Base-by-base conservation (phyloP, 2,797 vertebrate species). In the Silurus lanzhouensis region DNA sequence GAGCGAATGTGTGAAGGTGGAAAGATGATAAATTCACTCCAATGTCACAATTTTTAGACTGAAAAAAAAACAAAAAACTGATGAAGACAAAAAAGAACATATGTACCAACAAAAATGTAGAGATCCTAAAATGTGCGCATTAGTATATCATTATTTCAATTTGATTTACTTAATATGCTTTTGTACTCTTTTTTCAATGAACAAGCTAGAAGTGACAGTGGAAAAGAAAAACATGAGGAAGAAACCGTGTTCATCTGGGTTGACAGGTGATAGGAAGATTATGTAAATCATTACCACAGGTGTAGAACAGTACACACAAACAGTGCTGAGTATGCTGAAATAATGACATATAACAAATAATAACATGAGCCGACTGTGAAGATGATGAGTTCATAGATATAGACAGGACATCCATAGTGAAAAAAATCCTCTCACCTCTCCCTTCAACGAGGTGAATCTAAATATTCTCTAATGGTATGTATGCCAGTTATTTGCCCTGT, bases 21-120 rank as follows among this genome's bases (percentile, higher is more conserved):
- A 38, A 58, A 10, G 57, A 61, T 61, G 57, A 78, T 78, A 78
- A 78, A 78, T 78, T 78, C 31, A 60, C 27, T 22, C 52, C 48
- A 27, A 31, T 27, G 52, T 76, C 48, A 75, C n/a, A 25, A 20
- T 31, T 76, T 57, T 58, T 31, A 76, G 25, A 77, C 5, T 38
- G 8, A 57, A 20, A 58, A 38, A 20, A 4, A 4, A 13, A 38
- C 13, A 4, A 4, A 13, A 31, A 77, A 19, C 38, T 38, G 48
- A 55, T 15, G 1, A 15, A 9, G 52, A 44, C 1, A 5, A 27
- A 55, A 74, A 48, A 4, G 4, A 5, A 0, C 4, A 17, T 76
- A 27, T 57, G 25, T 9, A 74, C 46, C 52, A 75, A 19, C 14
- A 52, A 52, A 46, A 48, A 1, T n/a, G 19, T 3, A 22, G 44